Evolutionary conservation across 2,113 vertebrate genomes (phyloP).

Genomic region (Talpa occidentalis): DNA sequence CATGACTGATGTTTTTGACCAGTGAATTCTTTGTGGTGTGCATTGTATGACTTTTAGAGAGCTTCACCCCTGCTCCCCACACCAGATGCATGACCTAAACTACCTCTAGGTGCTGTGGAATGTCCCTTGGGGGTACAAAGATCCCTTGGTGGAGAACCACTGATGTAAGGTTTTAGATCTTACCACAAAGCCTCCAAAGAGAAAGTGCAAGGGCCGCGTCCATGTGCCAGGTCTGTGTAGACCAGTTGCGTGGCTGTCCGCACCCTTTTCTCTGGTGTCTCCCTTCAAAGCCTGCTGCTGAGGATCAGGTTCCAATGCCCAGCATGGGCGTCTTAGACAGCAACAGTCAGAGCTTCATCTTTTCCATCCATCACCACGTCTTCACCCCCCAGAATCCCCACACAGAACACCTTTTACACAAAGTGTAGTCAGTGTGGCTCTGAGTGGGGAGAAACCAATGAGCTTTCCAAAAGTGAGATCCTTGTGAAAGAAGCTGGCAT

Average conservation of each 20-base stretch:
- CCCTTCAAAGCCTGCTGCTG: background rate
- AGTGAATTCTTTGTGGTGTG: background rate
- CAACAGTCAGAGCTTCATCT: background rate
- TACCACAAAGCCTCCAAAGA: background rate
- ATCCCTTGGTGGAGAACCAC: background rate
- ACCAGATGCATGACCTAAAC: background rate
- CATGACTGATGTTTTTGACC: background rate
- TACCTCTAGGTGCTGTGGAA: background rate
- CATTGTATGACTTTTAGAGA: too few species aligned
- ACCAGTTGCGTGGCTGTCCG: too few species aligned
- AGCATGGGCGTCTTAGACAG: background rate
- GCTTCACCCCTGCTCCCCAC: rapidly evolving
- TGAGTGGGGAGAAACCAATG: background rate
- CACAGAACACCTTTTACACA: background rate
- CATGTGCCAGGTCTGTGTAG: background rate
- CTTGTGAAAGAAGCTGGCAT: background rate
- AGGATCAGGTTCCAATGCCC: background rate
- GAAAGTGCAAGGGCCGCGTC: background rate
- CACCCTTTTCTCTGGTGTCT: background rate
- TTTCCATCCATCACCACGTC: background rate
- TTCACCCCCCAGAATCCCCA: background rate
- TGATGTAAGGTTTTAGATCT: background rate
- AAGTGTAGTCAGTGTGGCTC: background rate
- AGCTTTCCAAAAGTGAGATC: background rate
- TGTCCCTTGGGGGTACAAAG: background rate